Conservation (phyloP, 2,113 vertebrate species). For the Calidris pygmaea region DNA sequence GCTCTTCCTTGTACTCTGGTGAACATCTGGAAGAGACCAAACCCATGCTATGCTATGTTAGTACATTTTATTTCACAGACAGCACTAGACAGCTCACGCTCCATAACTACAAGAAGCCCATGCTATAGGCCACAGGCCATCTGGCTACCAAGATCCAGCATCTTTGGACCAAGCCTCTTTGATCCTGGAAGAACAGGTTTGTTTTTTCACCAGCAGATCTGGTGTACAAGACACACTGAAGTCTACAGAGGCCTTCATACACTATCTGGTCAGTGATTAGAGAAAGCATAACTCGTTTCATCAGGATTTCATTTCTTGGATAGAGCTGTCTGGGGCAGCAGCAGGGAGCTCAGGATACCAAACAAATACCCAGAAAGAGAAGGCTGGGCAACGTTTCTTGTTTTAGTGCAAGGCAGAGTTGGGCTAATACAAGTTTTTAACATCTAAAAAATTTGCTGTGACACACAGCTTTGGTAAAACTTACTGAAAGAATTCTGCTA, state of each 20-base stretch:
- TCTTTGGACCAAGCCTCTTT: background rate
- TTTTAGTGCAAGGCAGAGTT: background rate
- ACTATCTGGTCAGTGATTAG: background rate
- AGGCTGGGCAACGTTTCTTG: background rate
- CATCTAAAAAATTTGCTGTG: background rate
- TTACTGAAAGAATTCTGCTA: background rate
- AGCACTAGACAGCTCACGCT: background rate
- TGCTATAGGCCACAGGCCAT: background rate
- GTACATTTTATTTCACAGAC: background rate
- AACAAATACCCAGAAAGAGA: background rate
- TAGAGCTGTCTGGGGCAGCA: background rate
- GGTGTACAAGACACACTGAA: background rate
- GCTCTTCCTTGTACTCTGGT: conserved; percentile 8
- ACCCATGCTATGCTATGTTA: background rate
- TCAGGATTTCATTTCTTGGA: background rate
- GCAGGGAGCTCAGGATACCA: background rate
- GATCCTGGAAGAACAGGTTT: background rate
- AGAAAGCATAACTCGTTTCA: background rate
- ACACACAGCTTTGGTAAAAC: background rate
- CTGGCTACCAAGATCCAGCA: background rate
- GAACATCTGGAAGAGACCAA: conserved; percentile 38
- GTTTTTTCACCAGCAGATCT: background rate
- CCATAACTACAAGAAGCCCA: background rate
- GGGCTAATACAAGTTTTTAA: background rate
- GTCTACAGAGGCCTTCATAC: background rate